Conservation (phyloP, 2,888 invertebrate genomes). For the Apoda limacodes region DNA sequence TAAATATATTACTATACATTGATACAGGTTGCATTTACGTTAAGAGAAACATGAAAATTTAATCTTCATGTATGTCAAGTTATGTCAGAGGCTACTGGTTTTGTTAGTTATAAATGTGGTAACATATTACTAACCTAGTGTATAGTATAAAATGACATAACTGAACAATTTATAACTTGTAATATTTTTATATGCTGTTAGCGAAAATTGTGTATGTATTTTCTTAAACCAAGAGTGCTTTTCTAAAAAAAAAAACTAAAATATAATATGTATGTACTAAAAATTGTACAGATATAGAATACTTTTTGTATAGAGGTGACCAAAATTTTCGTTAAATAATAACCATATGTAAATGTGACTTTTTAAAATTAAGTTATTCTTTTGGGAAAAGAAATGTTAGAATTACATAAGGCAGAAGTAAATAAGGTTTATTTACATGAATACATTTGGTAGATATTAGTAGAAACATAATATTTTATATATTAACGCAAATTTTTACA, state of each 20-base stretch:
- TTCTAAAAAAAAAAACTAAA: slow-evolving; percentile 36
- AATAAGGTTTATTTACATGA: too few species aligned
- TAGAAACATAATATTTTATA: too few species aligned
- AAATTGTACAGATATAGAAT: slow-evolving; percentile 27
- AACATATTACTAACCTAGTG: too few species aligned
- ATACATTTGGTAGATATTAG: too few species aligned
- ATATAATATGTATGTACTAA: slow-evolving; percentile 19
- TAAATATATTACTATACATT: slow-evolving; percentile 51
- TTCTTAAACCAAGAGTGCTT: slow-evolving; percentile 52
- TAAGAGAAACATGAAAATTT: slow-evolving; percentile 46
- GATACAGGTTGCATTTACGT: slow-evolving; percentile 49
- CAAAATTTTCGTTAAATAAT: slow-evolving; percentile 36
- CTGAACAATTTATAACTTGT: slow-evolving; percentile 19
- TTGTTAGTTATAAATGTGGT: neutral
- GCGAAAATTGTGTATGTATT: slow-evolving; percentile 9
- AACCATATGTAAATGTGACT: too few species aligned
- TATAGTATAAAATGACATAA: too few species aligned
- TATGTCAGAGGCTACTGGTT: slow-evolving; percentile 38
- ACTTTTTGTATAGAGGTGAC: slow-evolving; percentile 33
- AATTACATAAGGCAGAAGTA: too few species aligned
- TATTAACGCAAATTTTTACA: too few species aligned
- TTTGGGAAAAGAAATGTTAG: slow-evolving; percentile 65
- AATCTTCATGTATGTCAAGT: slow-evolving; percentile 37
- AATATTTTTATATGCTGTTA: slow-evolving; percentile 8
- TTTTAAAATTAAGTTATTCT: slow-evolving; percentile 61